Evolutionary conservation across 2,113 vertebrate species (phyloP), one percentile per base, ranked within the genome.

Genomic region (Irena cyanogastra): DNA sequence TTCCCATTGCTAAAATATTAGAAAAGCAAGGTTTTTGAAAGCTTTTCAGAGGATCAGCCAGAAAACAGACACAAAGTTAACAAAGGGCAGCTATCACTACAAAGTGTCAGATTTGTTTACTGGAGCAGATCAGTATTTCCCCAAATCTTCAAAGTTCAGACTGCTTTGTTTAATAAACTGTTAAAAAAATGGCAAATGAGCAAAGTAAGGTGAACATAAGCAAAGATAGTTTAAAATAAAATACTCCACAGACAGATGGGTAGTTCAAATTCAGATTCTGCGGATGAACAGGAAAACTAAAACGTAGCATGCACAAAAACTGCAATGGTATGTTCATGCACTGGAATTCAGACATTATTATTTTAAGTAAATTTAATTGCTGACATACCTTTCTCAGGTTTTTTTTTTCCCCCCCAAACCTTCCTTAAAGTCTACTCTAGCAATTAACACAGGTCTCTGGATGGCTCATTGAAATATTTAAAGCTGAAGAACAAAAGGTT

Each of bases 401-500:
- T 74, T 39, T 69, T 45, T 41, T 3, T 28, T 37, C 37, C 19
- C 2, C 70, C 88, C 45, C 87, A 93, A 75, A 66, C 90, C 82
- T 90, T 96, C 92, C 95, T 94, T 87, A 88, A 90, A 94, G 87
- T 89, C 96, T 96, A 95, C 93, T 96, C 93, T 88, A 97, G 95
- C 87, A 97, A 97, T 98, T 97, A 98, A 93, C 66, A 92, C 89
- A 93, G 90, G 89, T 97, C 95, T 97, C 95, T 37, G 90, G 87
- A 91, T 76, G 91, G 95, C 95, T 96, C 92, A 74, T 86, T 59
- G 81, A 95, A 97, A 97, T 95, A 96, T 95, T 96, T 96, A 97
- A 98, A 96, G 92, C 94, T 97, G 82, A 97, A 97, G 98, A 98
- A 98, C 98, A 98, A 98, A 98, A 98, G 95, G 96, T 98, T 98